Conservation (phyloP, 2,797 vertebrate genomes). For the Sebastes vulpes region DNA sequence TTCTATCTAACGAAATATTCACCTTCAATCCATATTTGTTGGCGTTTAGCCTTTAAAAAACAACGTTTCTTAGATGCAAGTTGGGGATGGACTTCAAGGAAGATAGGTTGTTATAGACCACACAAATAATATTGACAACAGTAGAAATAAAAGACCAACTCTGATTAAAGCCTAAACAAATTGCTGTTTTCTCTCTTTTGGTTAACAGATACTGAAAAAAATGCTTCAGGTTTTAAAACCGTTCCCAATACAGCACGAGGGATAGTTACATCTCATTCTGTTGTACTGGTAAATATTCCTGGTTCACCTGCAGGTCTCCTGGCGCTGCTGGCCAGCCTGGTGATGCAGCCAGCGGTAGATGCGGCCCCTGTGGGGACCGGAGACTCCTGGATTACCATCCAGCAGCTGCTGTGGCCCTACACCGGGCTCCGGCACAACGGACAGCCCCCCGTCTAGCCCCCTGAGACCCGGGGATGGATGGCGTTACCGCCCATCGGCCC, state of each 20-base stretch:
- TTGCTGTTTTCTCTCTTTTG: background rate
- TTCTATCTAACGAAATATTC: no score
- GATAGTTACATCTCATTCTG: background rate
- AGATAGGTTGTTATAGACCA: no score
- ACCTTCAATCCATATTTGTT: no score
- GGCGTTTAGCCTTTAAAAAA: no score
- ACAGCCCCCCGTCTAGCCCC: slow-evolving; percentile 90
- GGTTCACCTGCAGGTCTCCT: slow-evolving; percentile 76
- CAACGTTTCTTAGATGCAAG: no score
- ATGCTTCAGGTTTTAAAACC: background rate
- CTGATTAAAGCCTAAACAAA: background rate
- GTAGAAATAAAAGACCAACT: background rate
- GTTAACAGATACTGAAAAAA: background rate
- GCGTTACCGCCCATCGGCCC: slow-evolving; percentile 2
- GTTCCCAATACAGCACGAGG: background rate
- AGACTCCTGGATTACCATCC: slow-evolving; percentile 92
- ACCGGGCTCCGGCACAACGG: slow-evolving; percentile 89
- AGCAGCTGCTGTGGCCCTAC: slow-evolving; percentile 95
- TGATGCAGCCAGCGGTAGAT: slow-evolving; percentile 91
- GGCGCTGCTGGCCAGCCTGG: slow-evolving; percentile 89
- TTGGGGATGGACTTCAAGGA: no score
- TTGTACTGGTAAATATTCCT: background rate
- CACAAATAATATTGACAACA: background rate
- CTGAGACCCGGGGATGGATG: background rate
- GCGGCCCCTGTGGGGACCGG: slow-evolving; percentile 91